Conservation (phyloP, 2,113 vertebrate genomes). For the Hemichromis elongatus region DNA sequence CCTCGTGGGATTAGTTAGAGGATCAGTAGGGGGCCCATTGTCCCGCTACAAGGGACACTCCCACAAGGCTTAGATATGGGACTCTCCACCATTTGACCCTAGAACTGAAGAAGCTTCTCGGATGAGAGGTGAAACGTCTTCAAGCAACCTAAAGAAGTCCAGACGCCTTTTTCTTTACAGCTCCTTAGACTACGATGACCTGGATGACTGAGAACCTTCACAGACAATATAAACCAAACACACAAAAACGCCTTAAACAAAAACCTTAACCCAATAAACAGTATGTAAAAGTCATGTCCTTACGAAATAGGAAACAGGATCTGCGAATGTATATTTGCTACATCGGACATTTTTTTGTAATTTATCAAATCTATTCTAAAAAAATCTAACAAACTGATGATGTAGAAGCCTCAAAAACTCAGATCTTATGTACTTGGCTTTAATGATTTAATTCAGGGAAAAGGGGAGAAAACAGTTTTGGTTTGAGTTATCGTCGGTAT, state of each 20-base stretch:
- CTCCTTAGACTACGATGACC: no score
- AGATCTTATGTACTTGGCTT: neutral
- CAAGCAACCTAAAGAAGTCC: no score
- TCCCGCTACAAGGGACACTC: no score
- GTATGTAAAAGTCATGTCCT: neutral
- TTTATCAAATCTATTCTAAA: neutral
- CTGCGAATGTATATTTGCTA: neutral
- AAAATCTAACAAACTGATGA: neutral
- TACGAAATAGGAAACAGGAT: neutral
- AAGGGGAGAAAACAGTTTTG: neutral
- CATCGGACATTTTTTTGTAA: neutral
- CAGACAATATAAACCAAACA: neutral
- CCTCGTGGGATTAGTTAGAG: no score
- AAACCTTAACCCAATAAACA: neutral
- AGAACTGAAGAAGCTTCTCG: no score
- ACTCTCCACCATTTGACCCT: no score
- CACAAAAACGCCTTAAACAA: fast-evolving
- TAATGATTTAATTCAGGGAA: neutral
- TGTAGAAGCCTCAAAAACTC: neutral
- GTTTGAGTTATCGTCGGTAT: neutral
- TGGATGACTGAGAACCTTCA: no score
- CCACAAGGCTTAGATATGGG: no score
- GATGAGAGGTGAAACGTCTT: no score
- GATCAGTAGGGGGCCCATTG: no score
- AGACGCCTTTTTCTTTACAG: no score